Evolutionary conservation across 2,113 vertebrate species (phyloP).

Genomic region (Marmota monax): DNA sequence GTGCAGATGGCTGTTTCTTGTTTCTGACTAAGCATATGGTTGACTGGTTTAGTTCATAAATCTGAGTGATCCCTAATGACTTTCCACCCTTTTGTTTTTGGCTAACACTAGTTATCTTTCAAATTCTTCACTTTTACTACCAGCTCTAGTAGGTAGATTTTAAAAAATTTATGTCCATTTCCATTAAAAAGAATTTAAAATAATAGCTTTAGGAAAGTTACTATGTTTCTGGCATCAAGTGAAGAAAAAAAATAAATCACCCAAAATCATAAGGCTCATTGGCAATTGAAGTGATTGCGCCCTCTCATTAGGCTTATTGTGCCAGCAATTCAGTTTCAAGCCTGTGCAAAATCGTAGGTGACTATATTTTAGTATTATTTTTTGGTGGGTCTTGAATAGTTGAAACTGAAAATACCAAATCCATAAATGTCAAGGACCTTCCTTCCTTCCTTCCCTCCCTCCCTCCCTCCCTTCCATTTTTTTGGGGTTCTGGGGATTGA

Average conservation of each 20-base stretch:
- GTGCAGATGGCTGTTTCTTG: slow-evolving; percentile 38
- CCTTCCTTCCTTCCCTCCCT: too few relatives aligned
- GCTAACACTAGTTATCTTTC: slow-evolving; percentile 18
- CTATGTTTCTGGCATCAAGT: slow-evolving; percentile 43
- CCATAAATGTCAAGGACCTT: background rate
- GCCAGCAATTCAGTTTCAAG: background rate
- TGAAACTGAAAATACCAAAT: slow-evolving; percentile 39
- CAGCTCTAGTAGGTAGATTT: background rate
- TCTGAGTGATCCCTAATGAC: background rate
- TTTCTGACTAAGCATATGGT: slow-evolving; percentile 34
- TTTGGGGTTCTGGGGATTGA: too few relatives aligned
- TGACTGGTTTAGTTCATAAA: slow-evolving; percentile 10
- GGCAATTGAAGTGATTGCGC: background rate
- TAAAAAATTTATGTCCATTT: slow-evolving; percentile 35
- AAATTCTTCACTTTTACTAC: background rate
- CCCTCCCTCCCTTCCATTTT: too few relatives aligned
- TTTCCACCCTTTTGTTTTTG: slow-evolving; percentile 51
- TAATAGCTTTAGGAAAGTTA: slow-evolving; percentile 44
- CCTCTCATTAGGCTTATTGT: background rate
- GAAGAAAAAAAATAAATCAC: background rate
- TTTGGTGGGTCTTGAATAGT: background rate
- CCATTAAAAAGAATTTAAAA: background rate
- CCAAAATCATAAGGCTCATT: background rate
- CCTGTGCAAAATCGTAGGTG: background rate
- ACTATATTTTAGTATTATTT: background rate